Evolutionary conservation across 2,888 invertebrate genomes (phyloP).

Genomic region (Melanostoma mellinum): DNA sequence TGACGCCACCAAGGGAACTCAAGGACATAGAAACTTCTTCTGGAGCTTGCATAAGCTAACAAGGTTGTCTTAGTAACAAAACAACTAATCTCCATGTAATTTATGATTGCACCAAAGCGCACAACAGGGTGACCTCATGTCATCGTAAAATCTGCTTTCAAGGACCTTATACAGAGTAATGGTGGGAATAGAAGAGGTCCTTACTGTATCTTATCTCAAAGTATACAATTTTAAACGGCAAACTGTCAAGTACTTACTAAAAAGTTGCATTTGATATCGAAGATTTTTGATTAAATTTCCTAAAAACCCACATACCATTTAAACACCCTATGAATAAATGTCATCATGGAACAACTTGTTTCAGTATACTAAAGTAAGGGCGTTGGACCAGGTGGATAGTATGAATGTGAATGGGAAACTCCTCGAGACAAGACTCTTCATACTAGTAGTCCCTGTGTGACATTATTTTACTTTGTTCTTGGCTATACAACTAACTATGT

Average conservation of each 20-base stretch:
- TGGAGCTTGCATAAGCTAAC: conserved; percentile 56
- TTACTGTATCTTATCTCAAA: no score
- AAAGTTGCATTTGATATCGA: no score
- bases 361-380: conserved; percentile 11
- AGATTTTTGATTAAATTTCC: no score
- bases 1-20: conserved; percentile 3
- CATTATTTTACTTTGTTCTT: conserved; percentile 52
- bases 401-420: not conserved
- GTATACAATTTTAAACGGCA: no score
- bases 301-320: no score
- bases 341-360: conserved; percentile 14
- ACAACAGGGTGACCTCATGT: conserved; percentile 3
- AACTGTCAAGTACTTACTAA: no score
- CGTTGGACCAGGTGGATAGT: conserved; percentile 42
- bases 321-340: conserved; percentile 8
- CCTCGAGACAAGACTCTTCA: conserved; percentile 29
- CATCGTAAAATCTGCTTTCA: no score
- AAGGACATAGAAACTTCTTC: conserved; percentile 22
- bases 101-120: conserved; percentile 46
- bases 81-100: conserved; percentile 47
- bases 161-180: no score
- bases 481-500: not conserved
- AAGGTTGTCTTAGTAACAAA: conserved; percentile 44
- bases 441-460: conserved; percentile 40
- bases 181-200: no score